Conservation (phyloP, 2,888 invertebrate species). For the Azorinus chamasolen region DNA sequence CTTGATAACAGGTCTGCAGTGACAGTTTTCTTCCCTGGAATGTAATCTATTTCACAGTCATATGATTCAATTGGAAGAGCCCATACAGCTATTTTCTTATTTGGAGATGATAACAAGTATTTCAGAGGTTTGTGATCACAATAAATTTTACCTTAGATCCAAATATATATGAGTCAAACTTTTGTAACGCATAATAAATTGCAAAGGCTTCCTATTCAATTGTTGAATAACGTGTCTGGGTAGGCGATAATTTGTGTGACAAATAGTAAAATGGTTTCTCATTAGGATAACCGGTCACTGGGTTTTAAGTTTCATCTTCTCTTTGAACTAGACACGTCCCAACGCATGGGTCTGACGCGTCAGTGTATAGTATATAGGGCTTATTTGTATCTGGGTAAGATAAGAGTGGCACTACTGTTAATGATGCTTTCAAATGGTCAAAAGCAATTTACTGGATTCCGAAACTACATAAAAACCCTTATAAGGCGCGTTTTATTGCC, state of each 20-base stretch:
- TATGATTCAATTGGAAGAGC: background rate
- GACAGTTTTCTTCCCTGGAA: conserved; percentile 1
- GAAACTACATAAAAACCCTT: no score
- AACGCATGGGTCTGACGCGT: conserved; percentile 38
- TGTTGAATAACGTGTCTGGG: conserved; percentile 1
- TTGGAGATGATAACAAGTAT: conserved; percentile 3
- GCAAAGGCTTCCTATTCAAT: conserved; percentile 9
- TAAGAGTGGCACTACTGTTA: conserved; percentile 5
- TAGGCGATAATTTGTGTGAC: background rate
- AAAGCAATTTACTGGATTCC: no score
- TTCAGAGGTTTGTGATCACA: background rate
- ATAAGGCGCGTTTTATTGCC: no score
- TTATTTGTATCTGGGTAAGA: conserved; percentile 8
- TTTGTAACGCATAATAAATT: background rate
- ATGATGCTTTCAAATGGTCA: conserved; percentile 4
- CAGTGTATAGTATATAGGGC: conserved; percentile 45
- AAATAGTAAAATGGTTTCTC: background rate
- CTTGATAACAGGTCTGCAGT: background rate
- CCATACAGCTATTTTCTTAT: background rate
- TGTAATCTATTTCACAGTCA: conserved; percentile 8
- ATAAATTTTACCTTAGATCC: background rate
- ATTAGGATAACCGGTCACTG: background rate
- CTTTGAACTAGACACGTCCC: conserved; percentile 28
- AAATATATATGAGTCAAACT: background rate
- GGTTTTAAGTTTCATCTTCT: background rate